Base-by-base conservation (phyloP, 2,888 invertebrate species). In the Callimorpha dominula region DNA sequence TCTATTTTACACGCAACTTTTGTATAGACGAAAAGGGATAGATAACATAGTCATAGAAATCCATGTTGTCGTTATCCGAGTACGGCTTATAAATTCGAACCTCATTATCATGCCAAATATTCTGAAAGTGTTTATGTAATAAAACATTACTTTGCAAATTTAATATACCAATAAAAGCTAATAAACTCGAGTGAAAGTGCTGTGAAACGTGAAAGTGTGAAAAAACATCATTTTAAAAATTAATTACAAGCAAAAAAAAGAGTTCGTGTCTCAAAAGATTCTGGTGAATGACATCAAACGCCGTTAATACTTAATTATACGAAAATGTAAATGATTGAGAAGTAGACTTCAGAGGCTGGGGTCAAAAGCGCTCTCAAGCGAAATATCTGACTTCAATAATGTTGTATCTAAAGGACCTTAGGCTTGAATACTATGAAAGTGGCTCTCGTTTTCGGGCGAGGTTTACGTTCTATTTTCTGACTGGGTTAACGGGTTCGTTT, bases 321-420 rank as follows among this genome's bases (percentile, higher is more conserved):
- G 31, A 31, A 60, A 60, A 60, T 60, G 14, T 60, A 60, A 60
- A 60, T 60, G 20, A 60, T 31, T 31, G 31, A 60, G 60, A 31
- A 60, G 31, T 60, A 31, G 5, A 60, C 14, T 31, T 60, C 31
- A 1, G 14, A 5, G 14, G 31, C 14, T 60, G 20, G 20, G 57
- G 57, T 57, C 57, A 57, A 57, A 57, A 20, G 20, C 20, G 11
- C 57, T 57, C 57, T 60, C 6, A 31, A 60, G 14, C 7, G 31
- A 31, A 60, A 60, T 60, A 60, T 60, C 60, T 60, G 31, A 60
- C 60, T 31, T 60, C 31, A 60, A 31, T 31, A 60, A 60, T 60
- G 20, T 60, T 60, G 60, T 14, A 60, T 60, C 0, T 49, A 65
- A 50, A 65, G 65, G 43, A 65, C 65, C 43, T 11, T 57, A 57